These are phyloP conservation scores for Helicoverpa zea DNA, from an alignment of 1,140 invertebrate genomes.

Conservation along the genomic window DNA sequence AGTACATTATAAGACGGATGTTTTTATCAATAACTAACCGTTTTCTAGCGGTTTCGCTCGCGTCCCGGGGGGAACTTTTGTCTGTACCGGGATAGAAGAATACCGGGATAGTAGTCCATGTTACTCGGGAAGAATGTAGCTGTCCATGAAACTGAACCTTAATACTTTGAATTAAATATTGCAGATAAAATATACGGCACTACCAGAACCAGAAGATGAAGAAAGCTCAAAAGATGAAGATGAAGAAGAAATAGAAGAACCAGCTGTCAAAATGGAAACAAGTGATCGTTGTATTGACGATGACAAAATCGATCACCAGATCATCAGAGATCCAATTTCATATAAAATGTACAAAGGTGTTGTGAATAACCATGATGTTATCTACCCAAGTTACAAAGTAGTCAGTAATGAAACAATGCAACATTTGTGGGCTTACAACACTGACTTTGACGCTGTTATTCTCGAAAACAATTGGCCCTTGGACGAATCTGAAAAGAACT, in stretches of 20 bases:
- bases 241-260: not conserved
- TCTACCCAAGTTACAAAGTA: slow-evolving; percentile 72
- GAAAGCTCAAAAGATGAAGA: not conserved
- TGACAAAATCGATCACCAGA: slow-evolving; percentile 56
- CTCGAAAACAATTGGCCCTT: slow-evolving; percentile 80
- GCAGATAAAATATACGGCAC: slow-evolving; percentile 34
- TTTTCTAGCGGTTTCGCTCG: too few species aligned
- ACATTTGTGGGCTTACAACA: slow-evolving; percentile 65
- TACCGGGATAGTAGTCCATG: too few species aligned
- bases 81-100: too few species aligned
- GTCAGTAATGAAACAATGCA: slow-evolving; percentile 64
- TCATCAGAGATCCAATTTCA: slow-evolving; percentile 56
- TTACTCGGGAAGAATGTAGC: too few species aligned
- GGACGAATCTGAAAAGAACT: slow-evolving; percentile 66
- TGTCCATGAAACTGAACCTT: not conserved
- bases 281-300: slow-evolving; percentile 52
- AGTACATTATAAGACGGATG: too few species aligned
- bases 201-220: not conserved
- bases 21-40: too few species aligned
- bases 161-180: not conserved
- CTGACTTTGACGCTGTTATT: slow-evolving; percentile 67
- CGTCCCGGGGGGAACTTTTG: too few species aligned
- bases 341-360: slow-evolving; percentile 65
- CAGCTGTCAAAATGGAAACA: slow-evolving; percentile 32
- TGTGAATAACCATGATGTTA: slow-evolving; percentile 57